Conservation (phyloP, 1,140 invertebrate species). For the Meloidogyne hapla region DNA sequence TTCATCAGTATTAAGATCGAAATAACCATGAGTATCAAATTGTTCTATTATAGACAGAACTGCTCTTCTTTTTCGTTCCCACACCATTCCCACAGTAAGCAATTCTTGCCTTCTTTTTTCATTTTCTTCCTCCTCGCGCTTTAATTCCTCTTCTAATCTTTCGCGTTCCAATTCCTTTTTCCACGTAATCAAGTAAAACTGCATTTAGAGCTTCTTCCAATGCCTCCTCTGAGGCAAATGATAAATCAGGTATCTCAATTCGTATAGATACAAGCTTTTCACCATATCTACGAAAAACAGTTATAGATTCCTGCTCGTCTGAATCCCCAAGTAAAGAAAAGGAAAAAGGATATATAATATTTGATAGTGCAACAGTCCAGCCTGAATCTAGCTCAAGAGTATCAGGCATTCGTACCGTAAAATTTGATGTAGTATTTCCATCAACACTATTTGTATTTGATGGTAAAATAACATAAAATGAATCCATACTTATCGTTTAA, state of each 20-base stretch:
- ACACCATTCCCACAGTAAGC: too few relatives aligned
- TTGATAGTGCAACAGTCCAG: constrained; percentile 28
- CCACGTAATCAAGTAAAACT: not conserved
- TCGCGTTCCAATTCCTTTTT: not conserved
- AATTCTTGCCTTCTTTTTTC: too few relatives aligned
- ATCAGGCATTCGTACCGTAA: constrained; percentile 20
- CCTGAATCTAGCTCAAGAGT: constrained; percentile 22
- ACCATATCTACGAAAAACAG: not conserved
- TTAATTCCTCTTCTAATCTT: not conserved
- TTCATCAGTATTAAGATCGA: too few relatives aligned
- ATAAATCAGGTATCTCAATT: not conserved
- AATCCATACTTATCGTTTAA: not conserved
- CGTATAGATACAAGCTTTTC: not conserved
- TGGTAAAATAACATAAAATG: constrained; percentile 5
- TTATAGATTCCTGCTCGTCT: not conserved
- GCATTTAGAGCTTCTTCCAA: not conserved
- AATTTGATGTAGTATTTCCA: constrained; percentile 1
- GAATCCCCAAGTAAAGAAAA: not conserved
- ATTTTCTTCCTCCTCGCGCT: too few relatives aligned
- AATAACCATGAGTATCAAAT: too few relatives aligned
- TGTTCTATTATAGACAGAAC: too few relatives aligned
- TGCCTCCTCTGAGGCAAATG: not conserved
- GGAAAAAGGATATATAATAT: constrained; percentile 27
- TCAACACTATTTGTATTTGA: not conserved
- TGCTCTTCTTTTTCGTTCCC: too few relatives aligned